Conservation (phyloP, 2,797 vertebrate genomes). For the Podarcis siculus region DNA sequence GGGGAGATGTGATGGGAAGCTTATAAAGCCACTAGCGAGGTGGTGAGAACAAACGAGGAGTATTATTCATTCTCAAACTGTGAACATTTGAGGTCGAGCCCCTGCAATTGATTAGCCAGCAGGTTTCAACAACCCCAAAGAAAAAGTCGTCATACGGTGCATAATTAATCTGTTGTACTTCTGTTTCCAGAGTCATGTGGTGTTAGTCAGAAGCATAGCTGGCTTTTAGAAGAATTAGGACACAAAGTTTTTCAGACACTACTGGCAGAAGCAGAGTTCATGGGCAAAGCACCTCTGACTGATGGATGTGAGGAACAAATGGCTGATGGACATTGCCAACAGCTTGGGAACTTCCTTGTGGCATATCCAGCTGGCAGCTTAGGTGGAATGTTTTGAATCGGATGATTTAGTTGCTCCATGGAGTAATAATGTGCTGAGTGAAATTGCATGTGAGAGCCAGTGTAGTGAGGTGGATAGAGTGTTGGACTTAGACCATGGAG, state of each 20-base stretch:
- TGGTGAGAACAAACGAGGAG: not conserved
- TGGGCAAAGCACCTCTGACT: not conserved
- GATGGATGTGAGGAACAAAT: not conserved
- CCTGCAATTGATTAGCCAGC: not conserved
- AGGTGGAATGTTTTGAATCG: not conserved
- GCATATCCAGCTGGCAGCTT: not conserved
- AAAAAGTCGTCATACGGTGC: not conserved
- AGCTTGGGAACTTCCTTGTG: not conserved
- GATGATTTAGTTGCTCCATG: not conserved
- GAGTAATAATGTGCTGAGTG: not conserved
- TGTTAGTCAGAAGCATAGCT: not conserved
- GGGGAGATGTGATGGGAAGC: not conserved
- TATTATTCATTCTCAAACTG: not conserved
- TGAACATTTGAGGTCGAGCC: not conserved
- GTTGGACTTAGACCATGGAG: not conserved
- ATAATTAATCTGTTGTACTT: not conserved
- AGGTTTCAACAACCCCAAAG: not conserved
- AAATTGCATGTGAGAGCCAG: not conserved
- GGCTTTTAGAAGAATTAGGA: not conserved
- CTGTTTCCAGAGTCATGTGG: not conserved
- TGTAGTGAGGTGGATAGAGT: not conserved
- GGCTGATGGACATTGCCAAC: not conserved
- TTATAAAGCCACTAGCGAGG: not conserved
- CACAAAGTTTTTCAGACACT: not conserved
- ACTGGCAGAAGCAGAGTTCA: not conserved